Percentiles rank a stretch among this genome's conserved stretches.
Conservation (phyloP, 2,888 invertebrate species). For the Brachycybe producta region DNA sequence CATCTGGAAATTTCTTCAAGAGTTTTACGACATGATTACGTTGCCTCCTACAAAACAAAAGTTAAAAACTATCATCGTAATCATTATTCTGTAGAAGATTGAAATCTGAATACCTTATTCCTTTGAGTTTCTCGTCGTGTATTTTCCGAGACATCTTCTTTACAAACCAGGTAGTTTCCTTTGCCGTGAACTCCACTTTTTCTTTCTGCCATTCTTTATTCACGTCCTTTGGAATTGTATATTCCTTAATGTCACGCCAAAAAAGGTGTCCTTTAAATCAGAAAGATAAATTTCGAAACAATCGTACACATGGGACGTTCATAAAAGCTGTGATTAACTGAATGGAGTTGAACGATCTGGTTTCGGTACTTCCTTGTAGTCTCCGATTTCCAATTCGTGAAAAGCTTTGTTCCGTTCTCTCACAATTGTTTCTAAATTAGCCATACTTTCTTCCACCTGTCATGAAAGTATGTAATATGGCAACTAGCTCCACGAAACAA, state of each 20-base stretch:
- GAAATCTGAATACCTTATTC: no score
- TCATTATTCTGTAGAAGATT: no score
- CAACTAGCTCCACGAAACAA: neutral
- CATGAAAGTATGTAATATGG: conserved; percentile 5
- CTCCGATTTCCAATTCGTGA: conserved; percentile 75
- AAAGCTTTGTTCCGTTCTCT: conserved; percentile 86
- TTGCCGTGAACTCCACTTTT: conserved; percentile 3
- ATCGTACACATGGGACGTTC: no score
- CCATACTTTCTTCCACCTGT: conserved; percentile 83
- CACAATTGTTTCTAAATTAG: conserved; percentile 76
- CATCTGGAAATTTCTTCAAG: conserved; percentile 59
- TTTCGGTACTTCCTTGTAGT: conserved; percentile 61
- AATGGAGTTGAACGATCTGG: conserved; percentile 6
- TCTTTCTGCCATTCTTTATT: conserved; percentile 19
- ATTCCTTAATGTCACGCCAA: conserved; percentile 32
- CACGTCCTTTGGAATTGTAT: conserved; percentile 21
- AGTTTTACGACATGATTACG: conserved; percentile 30
- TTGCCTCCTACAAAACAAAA: conserved; percentile 18
- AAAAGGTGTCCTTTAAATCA: conserved; percentile 42
- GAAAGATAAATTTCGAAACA: conserved; percentile 6
- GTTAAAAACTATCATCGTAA: conserved; percentile 19
- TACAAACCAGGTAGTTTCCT: conserved; percentile 9
- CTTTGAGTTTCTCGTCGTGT: no score
- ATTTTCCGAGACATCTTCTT: no score
- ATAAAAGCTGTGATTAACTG: conserved; percentile 16